Evolutionary conservation across 1,140 invertebrate species (phyloP).

Genomic region (Maniola jurtina): DNA sequence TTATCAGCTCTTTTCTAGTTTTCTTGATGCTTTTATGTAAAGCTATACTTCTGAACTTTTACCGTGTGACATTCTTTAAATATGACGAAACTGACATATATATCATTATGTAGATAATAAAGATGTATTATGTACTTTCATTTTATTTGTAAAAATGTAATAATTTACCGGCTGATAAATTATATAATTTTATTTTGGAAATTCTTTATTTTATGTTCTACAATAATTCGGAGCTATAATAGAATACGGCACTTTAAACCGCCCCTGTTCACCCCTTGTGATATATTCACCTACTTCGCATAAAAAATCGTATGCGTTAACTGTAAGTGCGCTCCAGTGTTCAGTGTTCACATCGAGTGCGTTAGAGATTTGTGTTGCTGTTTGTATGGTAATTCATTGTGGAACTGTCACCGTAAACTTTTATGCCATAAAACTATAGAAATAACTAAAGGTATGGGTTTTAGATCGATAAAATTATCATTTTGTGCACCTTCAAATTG

Average conservation of each 20-base stretch:
- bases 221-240: background rate
- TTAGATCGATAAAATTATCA: no score
- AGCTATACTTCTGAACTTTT: no score
- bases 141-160: no score
- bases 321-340: slow-evolving; percentile 21
- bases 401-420: background rate
- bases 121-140: no score
- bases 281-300: slow-evolving; percentile 25
- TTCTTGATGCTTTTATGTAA: no score
- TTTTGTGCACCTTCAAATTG: no score
- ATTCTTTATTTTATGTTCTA: background rate
- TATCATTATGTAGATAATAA: no score
- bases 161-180: no score
- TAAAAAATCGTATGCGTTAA: slow-evolving; percentile 27
- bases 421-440: background rate
- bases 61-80: no score
- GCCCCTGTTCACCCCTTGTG: slow-evolving; percentile 14
- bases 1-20: no score
- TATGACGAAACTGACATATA: no score
- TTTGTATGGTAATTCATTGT: slow-evolving; percentile 15
- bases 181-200: no score
- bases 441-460: background rate
- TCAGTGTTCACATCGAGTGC: slow-evolving; percentile 19
- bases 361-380: slow-evolving; percentile 10
- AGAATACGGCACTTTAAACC: slow-evolving; percentile 14